phyloP scores from a whole-genome alignment of 2,888 invertebrate species.

The Zygothrica quintamaculata region DNA sequence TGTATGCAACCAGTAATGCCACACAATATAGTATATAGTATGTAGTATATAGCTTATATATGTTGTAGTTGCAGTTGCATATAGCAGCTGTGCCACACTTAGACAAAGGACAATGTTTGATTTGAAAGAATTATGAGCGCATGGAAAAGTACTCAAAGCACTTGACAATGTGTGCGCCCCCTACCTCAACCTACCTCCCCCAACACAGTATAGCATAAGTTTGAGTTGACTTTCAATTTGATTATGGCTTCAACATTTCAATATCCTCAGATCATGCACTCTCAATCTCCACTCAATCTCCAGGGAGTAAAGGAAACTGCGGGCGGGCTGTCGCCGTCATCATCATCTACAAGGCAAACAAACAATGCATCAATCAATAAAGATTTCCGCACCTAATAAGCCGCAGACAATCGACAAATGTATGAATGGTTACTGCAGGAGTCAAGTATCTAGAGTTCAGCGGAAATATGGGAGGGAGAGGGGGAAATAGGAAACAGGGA shows the following conservation, averaged over 20 bases:
- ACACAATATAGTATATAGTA: neutral
- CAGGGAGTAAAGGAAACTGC: constrained; percentile 45
- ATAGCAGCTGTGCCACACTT: constrained; percentile 51
- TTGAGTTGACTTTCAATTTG: too few relatives aligned
- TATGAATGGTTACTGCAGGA: neutral
- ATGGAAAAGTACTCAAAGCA: constrained; percentile 50
- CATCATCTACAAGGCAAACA: constrained; percentile 61
- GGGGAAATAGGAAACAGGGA: neutral
- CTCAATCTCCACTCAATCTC: neutral
- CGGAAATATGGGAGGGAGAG: neutral
- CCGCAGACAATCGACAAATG: constrained; percentile 55
- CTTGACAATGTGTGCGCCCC: constrained; percentile 33
- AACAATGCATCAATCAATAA: constrained; percentile 81
- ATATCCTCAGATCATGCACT: too few relatives aligned
- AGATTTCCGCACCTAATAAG: constrained; percentile 82
- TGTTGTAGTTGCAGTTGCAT: constrained; percentile 14
- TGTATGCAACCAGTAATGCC: neutral
- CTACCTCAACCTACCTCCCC: constrained; percentile 4
- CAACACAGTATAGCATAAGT: too few relatives aligned
- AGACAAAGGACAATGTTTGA: constrained; percentile 45
- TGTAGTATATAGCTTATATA: neutral
- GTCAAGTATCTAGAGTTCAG: too few relatives aligned
- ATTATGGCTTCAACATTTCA: too few relatives aligned
- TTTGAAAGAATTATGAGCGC: constrained; percentile 70
- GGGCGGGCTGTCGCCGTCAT: constrained; percentile 63